These are phyloP conservation scores for Toxostoma redivivum DNA, from an alignment of 2,113 vertebrate species.

Conservation along the genomic window DNA sequence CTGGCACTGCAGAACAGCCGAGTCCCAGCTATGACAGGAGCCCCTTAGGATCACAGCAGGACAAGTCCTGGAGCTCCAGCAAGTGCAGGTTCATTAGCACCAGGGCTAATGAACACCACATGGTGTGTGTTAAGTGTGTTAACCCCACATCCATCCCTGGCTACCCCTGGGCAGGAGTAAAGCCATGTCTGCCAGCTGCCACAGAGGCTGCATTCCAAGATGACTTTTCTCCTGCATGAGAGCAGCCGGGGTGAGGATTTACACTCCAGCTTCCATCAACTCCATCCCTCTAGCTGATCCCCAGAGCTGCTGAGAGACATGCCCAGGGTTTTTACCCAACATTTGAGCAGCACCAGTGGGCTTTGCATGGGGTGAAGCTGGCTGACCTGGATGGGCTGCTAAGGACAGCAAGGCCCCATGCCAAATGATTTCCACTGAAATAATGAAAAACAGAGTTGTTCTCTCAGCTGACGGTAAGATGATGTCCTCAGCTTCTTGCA, in stretches of 20 bases:
- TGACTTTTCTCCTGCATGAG: background rate
- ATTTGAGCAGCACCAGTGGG: background rate
- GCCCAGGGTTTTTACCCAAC: background rate
- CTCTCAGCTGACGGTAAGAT: background rate
- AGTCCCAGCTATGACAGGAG: background rate
- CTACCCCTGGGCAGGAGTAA: background rate
- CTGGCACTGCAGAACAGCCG: rapidly evolving
- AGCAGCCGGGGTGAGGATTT: background rate
- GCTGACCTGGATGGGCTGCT: background rate
- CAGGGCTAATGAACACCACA: background rate
- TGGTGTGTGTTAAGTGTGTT: rapidly evolving
- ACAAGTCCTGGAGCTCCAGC: background rate
- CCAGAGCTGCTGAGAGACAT: rapidly evolving
- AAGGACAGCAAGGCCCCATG: background rate
- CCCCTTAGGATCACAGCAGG: background rate
- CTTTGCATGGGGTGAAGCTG: background rate
- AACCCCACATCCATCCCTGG: background rate
- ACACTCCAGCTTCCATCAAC: background rate
- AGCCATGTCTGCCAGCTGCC: background rate
- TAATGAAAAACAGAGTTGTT: background rate
- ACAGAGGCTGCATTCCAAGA: background rate
- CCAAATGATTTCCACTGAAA: background rate
- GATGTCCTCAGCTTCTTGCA: background rate
- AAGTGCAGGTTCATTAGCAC: background rate
- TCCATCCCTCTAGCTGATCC: background rate